Conservation (phyloP, 2,113 vertebrate species). For the Centropus unirufus region DNA sequence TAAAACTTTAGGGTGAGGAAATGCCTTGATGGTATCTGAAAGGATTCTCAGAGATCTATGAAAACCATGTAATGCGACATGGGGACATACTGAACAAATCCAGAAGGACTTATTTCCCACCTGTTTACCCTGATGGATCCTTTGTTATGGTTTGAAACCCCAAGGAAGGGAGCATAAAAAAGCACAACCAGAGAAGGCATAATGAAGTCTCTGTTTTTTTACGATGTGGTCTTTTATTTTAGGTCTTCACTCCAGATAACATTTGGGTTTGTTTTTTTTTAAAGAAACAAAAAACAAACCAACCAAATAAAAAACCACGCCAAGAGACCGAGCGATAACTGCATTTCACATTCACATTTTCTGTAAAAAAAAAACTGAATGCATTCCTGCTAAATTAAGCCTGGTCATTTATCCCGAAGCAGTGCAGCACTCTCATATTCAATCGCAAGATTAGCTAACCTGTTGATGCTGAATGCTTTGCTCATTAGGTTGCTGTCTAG, state of each 20-base stretch:
- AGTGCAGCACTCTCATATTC: slow-evolving; percentile 1
- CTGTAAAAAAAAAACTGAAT: slow-evolving; percentile 2
- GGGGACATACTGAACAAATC: background rate
- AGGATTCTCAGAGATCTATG: background rate
- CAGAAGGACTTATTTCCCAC: background rate
- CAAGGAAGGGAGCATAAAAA: background rate
- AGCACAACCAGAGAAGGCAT: background rate
- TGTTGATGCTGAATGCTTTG: slow-evolving; percentile 57
- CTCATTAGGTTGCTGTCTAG: slow-evolving; percentile 46
- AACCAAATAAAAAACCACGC: background rate
- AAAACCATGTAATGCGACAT: background rate
- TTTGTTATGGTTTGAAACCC: background rate
- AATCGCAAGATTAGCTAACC: slow-evolving; percentile 50
- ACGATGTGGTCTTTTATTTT: background rate
- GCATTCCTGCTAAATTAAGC: slow-evolving; percentile 39
- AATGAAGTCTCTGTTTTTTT: background rate
- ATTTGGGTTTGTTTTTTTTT: background rate
- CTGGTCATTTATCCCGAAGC: slow-evolving; percentile 16
- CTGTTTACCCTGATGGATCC: background rate
- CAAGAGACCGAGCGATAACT: background rate
- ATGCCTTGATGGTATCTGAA: background rate
- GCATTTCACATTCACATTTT: background rate
- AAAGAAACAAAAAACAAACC: background rate
- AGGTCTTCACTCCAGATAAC: background rate
- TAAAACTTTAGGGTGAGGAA: background rate